Percentiles rank a stretch among this genome's conserved stretches.
phyloP scores from a whole-genome alignment of 2,797 vertebrate genomes.

The Xenops minutus region DNA sequence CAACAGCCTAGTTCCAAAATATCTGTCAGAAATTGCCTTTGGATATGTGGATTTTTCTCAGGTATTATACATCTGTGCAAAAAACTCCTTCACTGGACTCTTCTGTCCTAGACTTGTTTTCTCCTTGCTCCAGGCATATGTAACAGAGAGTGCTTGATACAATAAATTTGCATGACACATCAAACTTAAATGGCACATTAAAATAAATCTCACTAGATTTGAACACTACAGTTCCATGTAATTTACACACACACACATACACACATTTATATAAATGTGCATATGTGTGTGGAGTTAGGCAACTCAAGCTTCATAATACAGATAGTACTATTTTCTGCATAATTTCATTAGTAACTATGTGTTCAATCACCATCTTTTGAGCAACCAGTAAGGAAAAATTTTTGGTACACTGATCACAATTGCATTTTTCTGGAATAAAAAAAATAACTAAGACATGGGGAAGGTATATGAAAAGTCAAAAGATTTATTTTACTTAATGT shows the following conservation, averaged over 20 bases:
- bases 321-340: background rate
- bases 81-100: background rate
- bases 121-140: background rate
- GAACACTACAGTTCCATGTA: background rate
- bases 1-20: background rate
- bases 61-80: background rate
- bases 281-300: background rate
- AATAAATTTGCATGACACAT: background rate
- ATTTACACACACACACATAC: background rate
- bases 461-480: background rate
- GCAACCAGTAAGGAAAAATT: background rate
- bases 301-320: background rate
- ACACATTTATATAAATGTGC: background rate
- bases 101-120: background rate
- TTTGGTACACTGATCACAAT: background rate
- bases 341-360: background rate
- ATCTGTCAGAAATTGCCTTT: background rate
- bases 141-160: background rate
- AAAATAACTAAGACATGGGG: background rate
- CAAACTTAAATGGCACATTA: background rate
- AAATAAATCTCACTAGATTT: background rate
- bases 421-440: background rate
- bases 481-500: background rate
- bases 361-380: background rate
- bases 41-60: background rate